A percentile compares a stretch with the other conserved stretches of the same genome.
Conservation (phyloP, 2,113 vertebrate species). For the Glaucidium brasilianum region DNA sequence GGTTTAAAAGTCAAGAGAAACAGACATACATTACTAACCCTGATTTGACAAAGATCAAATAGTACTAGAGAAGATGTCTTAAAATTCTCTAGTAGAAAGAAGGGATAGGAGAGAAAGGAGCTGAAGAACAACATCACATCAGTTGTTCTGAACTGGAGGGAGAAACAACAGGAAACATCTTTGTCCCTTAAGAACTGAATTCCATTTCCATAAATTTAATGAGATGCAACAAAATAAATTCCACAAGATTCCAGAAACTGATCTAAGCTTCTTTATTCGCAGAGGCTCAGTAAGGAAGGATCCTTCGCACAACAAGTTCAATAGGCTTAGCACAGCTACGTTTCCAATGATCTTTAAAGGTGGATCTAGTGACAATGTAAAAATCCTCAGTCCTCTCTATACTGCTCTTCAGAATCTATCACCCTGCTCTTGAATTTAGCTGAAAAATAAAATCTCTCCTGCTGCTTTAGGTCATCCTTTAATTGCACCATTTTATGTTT, state of each 20-base stretch:
- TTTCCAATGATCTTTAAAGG: not conserved
- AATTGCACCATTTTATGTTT: not conserved
- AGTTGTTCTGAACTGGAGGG: not conserved
- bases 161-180: not conserved
- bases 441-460: not conserved
- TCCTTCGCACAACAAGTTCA: not conserved
- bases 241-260: not conserved
- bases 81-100: not conserved
- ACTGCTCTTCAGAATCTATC: not conserved
- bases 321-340: not conserved
- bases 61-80: not conserved
- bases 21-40: not conserved
- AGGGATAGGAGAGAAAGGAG: not conserved
- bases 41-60: not conserved
- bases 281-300: not conserved
- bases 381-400: not conserved
- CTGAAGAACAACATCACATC: not conserved
- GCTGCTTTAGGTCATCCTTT: not conserved
- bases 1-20: not conserved
- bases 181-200: not conserved
- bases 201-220: not conserved
- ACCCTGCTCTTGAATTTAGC: not conserved
- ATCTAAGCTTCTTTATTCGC: not conserved
- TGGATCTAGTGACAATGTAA: not conserved
- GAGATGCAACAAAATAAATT: not conserved